Evolutionary conservation across 2,113 vertebrate species (phyloP).

Genomic region (Burhinus bistriatus): DNA sequence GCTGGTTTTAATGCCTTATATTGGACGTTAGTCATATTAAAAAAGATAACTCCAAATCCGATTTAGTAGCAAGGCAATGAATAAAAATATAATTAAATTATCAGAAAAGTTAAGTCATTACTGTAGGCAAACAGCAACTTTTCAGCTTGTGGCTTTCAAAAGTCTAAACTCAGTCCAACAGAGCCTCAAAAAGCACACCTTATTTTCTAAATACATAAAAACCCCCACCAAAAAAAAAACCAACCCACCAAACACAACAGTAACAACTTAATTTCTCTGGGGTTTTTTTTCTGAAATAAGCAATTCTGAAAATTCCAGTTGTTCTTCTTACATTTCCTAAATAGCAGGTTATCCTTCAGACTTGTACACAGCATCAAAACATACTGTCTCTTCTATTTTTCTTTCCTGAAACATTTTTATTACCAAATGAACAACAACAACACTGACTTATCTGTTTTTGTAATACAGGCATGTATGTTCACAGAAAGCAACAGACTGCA

Average conservation of each 20-base stretch:
- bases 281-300: neutral
- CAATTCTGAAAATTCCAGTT: neutral
- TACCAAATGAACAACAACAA: neutral
- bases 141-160: neutral
- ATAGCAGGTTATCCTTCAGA: neutral
- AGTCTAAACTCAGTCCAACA: neutral
- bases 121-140: neutral
- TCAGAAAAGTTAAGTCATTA: neutral
- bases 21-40: neutral
- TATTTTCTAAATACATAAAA: neutral
- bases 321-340: neutral
- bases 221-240: too few relatives aligned
- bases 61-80: neutral
- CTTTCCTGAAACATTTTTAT: neutral
- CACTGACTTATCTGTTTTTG: neutral
- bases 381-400: neutral
- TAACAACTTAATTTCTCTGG: neutral
- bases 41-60: neutral
- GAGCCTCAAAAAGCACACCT: neutral
- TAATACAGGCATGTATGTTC: neutral
- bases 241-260: neutral
- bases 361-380: neutral
- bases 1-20: neutral
- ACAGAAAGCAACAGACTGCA: slow-evolving; percentile 47
- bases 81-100: neutral